Conservation (phyloP, 30 jellyfish, hydroid and myxozoan genomes). For the Turritopsis dohrnii region DNA sequence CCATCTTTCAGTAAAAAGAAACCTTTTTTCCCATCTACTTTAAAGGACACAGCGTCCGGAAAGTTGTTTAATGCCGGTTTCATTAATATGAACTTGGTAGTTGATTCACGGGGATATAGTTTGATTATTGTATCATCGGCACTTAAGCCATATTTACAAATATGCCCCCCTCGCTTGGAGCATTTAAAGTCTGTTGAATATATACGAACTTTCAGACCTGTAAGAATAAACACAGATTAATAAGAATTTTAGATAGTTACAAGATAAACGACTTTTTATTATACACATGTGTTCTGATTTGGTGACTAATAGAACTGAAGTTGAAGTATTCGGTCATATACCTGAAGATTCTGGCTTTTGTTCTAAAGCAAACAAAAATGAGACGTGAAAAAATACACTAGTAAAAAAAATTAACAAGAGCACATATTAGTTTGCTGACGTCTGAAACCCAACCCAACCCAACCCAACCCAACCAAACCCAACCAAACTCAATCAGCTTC, state of each 20-base stretch:
- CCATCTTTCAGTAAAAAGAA: constrained; percentile 50
- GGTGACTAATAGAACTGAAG: too few relatives aligned
- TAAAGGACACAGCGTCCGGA: constrained; percentile 45
- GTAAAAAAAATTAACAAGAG: too few relatives aligned
- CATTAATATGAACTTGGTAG: constrained; percentile 52
- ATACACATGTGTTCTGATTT: too few relatives aligned
- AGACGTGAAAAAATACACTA: not conserved
- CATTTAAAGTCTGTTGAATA: constrained; percentile 77
- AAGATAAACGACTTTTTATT: too few relatives aligned
- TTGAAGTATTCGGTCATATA: too few relatives aligned
- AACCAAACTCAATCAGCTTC: too few relatives aligned
- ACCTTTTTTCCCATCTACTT: constrained; percentile 67
- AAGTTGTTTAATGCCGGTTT: constrained; percentile 71
- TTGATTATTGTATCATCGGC: constrained; percentile 58
- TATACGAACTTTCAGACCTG: constrained; percentile 62
- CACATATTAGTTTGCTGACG: not conserved
- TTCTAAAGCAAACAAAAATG: not conserved
- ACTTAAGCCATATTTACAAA: constrained; percentile 76
- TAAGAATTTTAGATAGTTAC: not conserved
- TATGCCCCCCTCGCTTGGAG: constrained; percentile 79
- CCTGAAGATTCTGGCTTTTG: not conserved
- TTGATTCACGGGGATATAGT: constrained; percentile 73
- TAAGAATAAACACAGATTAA: not conserved
- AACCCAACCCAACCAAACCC: too few relatives aligned
- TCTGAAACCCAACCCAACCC: too few relatives aligned